Base-by-base conservation (phyloP, 2,113 vertebrate species). In the Lasiurus borealis region DNA sequence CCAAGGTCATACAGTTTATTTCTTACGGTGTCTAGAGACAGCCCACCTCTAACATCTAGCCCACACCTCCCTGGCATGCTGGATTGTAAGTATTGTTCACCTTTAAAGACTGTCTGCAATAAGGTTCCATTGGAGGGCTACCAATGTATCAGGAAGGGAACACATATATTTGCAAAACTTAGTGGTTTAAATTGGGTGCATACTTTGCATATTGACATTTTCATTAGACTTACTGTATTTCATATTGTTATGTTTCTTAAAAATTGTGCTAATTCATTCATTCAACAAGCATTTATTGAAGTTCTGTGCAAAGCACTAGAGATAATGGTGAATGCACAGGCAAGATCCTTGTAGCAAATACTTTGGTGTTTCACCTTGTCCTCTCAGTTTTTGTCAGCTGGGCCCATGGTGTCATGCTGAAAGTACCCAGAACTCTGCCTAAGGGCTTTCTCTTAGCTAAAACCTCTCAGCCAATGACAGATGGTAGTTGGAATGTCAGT, bases 331-430 rank as follows among this genome's bases (percentile, higher is more conserved):
- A 46, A 9, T 36, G 21, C 9, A 25, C 0, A 21, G 44, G 59
- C 12, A 44, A 36, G 54, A 34, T 91, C 31, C 19, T 7, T 31
- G 14, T 16, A 82, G 86, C 64, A 93, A 64, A 34, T 52, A 8
- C 10, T 54, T 6, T 6, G 19, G 16, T 8, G 7, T 8, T 10
- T 19, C 0, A 14, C 11, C 27, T 11, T 5, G 8, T 6, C 31
- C 16, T 27, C 11, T 68, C 6, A 14, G 36, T 12, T 68, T 9
- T 50, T 31, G 25, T 27, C 59, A 27, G 59, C 59, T 25, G 59
- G 8, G 6, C 11, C 21, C n/a, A 23, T 34, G 15, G 29, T 3
- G 13, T 48, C 68, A 6, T 48, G n/a, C 9, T 40, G 8, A 13
- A 66, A 48, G 18, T 12, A 34, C 23, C 27, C 19, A 13, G 23